phyloP scores from a whole-genome alignment of 2,113 vertebrate species.

The Neomonachus schauinslandi region DNA sequence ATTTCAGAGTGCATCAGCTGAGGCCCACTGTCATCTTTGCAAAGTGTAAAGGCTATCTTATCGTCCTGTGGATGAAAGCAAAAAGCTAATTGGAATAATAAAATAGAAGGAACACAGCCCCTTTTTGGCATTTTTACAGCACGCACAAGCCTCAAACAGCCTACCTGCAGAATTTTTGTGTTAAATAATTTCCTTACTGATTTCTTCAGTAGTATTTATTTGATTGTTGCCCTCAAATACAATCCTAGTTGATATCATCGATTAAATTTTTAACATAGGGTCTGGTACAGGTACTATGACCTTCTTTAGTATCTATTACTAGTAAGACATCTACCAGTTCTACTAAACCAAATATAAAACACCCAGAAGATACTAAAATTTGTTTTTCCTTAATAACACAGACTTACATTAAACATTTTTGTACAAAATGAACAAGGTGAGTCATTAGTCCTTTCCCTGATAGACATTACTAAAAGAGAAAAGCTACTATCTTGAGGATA shows the following conservation, averaged over 20 bases:
- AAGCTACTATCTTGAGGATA: not conserved
- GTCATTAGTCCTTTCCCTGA: not conserved
- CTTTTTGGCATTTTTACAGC: not conserved
- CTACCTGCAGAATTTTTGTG: not conserved
- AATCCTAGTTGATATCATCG: not conserved
- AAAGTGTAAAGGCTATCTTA: not conserved
- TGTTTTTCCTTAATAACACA: not conserved
- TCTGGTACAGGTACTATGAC: not conserved
- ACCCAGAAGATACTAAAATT: not conserved
- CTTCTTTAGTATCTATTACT: not conserved
- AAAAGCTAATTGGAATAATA: not conserved
- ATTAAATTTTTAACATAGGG: not conserved
- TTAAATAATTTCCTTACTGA: not conserved
- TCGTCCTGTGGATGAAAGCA: not conserved
- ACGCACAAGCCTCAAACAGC: not conserved
- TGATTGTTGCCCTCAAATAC: not conserved
- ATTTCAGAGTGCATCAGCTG: not conserved
- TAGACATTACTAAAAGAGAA: not conserved
- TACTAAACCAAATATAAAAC: not conserved
- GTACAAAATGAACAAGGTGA: not conserved
- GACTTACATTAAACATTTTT: not conserved
- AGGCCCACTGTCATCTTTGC: rapidly evolving
- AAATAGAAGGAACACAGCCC: not conserved
- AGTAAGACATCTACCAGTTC: not conserved
- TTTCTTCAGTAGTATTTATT: not conserved